phyloP scores from a whole-genome alignment of 2,888 invertebrate species.

The Cybosia mesomella region DNA sequence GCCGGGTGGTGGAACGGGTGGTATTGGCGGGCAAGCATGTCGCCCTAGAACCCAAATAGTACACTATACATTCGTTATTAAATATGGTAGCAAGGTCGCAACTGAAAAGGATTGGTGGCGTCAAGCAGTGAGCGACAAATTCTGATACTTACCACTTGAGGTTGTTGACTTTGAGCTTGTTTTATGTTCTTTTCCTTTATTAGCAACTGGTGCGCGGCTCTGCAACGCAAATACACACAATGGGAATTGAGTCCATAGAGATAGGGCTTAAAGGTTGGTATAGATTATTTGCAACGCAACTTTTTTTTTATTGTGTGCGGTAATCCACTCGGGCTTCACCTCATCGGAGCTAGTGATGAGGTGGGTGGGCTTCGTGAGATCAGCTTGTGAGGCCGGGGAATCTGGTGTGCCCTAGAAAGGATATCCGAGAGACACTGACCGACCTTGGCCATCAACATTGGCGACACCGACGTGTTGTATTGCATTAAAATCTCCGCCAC shows the following conservation, averaged over 20 bases:
- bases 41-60: conserved; percentile 83
- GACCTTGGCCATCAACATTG: no score
- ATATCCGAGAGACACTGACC: no score
- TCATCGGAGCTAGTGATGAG: no score
- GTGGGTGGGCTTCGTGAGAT: no score
- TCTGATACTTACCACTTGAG: conserved; percentile 80
- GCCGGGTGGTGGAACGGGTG: conserved; percentile 83
- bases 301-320: neutral
- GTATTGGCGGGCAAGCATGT: conserved; percentile 81
- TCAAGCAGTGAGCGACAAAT: conserved; percentile 28
- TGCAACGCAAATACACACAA: conserved; percentile 47
- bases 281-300: neutral
- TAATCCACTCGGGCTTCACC: no score
- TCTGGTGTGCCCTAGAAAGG: no score
- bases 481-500: no score
- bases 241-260: neutral
- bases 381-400: no score
- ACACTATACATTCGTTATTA: conserved; percentile 80
- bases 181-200: conserved; percentile 88
- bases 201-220: conserved; percentile 95
- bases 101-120: conserved; percentile 41
- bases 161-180: conserved; percentile 79
- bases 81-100: conserved; percentile 49
- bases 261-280: neutral
- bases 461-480: no score